These are phyloP conservation scores for Cossypha caffra DNA, from an alignment of 2,797 vertebrate genomes.

Conservation along the genomic window DNA sequence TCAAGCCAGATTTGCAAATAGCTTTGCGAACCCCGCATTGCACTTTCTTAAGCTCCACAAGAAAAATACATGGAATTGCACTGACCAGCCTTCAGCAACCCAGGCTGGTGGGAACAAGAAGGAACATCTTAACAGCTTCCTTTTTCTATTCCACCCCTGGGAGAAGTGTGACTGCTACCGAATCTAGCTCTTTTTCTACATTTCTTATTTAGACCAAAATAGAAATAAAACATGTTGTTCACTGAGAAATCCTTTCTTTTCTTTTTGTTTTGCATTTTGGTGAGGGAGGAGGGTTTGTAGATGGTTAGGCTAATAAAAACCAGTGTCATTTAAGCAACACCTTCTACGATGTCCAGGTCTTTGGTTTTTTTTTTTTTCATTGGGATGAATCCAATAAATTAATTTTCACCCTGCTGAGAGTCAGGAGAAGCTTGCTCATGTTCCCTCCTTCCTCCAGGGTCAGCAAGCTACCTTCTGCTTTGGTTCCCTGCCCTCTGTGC, in stretches of 20 bases:
- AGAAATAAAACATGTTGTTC: background rate
- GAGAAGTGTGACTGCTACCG: background rate
- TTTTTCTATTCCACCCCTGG: background rate
- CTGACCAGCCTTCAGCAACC: background rate
- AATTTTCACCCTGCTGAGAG: background rate
- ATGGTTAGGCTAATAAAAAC: background rate
- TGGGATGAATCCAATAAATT: background rate
- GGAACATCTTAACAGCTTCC: slow-evolving; percentile 1
- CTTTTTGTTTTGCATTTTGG: background rate
- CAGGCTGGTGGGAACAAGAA: background rate
- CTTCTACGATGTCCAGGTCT: background rate
- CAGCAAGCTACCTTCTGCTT: background rate
- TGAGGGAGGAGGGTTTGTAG: background rate
- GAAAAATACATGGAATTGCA: background rate
- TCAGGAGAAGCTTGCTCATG: background rate
- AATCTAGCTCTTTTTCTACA: background rate
- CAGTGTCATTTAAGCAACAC: background rate
- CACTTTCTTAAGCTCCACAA: background rate
- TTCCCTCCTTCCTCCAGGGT: background rate
- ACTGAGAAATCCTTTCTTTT: background rate
- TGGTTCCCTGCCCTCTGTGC: background rate
- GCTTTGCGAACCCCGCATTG: background rate
- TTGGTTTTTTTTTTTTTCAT: background rate
- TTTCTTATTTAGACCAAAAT: background rate
- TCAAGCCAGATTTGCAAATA: background rate